Evolutionary conservation across 2,113 vertebrate species (phyloP).

Genomic region (Diglossa brunneiventris): DNA sequence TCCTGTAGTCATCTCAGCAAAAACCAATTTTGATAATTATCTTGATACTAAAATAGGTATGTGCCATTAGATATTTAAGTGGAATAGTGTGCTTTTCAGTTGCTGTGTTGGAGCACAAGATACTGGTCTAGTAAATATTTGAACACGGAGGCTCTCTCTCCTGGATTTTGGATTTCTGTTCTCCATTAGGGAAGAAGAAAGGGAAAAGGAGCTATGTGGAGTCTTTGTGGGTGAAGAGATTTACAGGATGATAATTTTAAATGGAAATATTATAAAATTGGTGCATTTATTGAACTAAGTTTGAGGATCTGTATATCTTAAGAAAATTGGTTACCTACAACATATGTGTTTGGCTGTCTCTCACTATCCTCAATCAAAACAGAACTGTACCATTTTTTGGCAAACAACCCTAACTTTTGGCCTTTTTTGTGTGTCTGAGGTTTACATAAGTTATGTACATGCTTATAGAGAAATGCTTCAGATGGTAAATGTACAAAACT

Average conservation of each 20-base stretch:
- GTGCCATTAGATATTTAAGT: neutral
- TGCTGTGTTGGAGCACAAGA: neutral
- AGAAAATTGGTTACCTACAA: neutral
- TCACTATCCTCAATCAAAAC: neutral
- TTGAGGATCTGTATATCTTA: neutral
- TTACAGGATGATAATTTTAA: neutral
- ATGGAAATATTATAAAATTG: neutral
- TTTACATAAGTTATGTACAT: neutral
- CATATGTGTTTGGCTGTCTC: neutral
- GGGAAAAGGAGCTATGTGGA: neutral
- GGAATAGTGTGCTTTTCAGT: neutral
- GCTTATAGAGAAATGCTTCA: neutral
- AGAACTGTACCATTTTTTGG: neutral
- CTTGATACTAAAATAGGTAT: slow-evolving; percentile 89
- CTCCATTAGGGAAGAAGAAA: neutral
- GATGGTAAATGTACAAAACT: neutral
- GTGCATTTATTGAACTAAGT: neutral
- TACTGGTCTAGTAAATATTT: neutral
- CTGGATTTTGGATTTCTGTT: neutral
- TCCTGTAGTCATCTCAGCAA: slow-evolving; percentile 85
- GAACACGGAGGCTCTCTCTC: neutral
- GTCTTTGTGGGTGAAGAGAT: neutral
- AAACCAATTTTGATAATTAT: slow-evolving; percentile 77
- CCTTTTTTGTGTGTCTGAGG: neutral
- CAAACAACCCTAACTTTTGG: neutral